Base-by-base conservation (phyloP, 2,797 vertebrate genomes). In the Smutsia gigantea region DNA sequence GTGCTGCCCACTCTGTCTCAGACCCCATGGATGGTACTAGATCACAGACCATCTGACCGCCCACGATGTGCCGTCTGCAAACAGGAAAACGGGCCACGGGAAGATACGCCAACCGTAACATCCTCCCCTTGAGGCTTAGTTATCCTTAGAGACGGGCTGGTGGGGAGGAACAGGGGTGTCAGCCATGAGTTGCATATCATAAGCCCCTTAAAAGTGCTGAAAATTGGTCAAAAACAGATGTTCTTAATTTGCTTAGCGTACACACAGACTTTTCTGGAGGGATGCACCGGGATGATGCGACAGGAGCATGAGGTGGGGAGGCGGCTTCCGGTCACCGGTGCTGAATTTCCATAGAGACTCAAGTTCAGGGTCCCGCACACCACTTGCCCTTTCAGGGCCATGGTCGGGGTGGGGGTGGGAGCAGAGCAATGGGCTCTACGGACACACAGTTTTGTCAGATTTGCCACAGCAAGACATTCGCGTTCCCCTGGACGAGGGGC, bases 231-330 rank as follows among this genome's bases (percentile, higher is more conserved):
- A 31, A 46, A 13, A 5, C 7, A 1, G 31, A 17, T 51, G 11
- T 18, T 10, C 14, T 25, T 34, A 46, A 3, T 34, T 37, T 19
- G 31, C 78, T 49, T 25, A 17, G 64, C 0, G 29, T 14, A 34
- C 21, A 4, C 18, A 15, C 0, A 21, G 42, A 29, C 3, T 1
- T 53, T 92, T 53, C 14, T 18, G n/a, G 46, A 42, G 29, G 5
- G 1, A 46, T 1, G 11, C 7, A 10, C 2, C 6, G 39, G 4
- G 19, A 4, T 5, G 42, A 19, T 1, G 8, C 2, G 19, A 2
- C 7, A 2, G n/a, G 17, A 42, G 10, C 17, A 7, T 23, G 39
- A 18, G 9, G 53, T 5, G 29, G 25, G n/a, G 29, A 10, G 9
- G 49, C 8, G 31, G 8, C 34, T 39, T 37, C 34, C 37, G 4